Evolutionary conservation across 2,797 vertebrate genomes (phyloP).

Genomic region (Coregonus sp.): DNA sequence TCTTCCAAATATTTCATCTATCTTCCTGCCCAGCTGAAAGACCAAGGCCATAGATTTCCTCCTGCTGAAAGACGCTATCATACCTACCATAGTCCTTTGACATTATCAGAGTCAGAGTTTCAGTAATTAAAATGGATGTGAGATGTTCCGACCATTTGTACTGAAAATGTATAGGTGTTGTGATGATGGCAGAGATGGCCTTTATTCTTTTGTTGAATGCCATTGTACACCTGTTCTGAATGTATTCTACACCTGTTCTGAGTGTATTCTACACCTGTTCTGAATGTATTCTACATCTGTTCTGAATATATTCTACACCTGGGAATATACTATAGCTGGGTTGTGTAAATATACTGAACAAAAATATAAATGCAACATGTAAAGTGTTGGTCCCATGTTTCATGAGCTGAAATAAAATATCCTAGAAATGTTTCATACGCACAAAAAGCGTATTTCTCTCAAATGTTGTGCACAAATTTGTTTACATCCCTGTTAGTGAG

Average conservation of each 20-base stretch:
- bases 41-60: slow-evolving; percentile 4
- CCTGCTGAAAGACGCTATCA: slow-evolving; percentile 7
- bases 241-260: too few relatives aligned
- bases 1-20: slow-evolving; percentile 10
- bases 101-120: background rate
- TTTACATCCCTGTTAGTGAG: too few relatives aligned
- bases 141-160: background rate
- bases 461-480: too few relatives aligned
- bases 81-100: slow-evolving; percentile 13
- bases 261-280: background rate
- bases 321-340: too few relatives aligned
- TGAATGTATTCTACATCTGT: background rate
- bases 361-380: too few relatives aligned
- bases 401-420: too few relatives aligned
- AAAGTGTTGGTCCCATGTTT: too few relatives aligned
- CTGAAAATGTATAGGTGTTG: slow-evolving; percentile 18
- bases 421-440: too few relatives aligned
- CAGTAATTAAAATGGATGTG: background rate
- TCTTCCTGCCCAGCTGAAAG: slow-evolving; percentile 29
- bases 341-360: too few relatives aligned
- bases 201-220: background rate
- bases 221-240: background rate
- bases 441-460: too few relatives aligned
- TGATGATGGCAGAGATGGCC: slow-evolving; percentile 4
- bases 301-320: too few relatives aligned